A percentile compares a stretch with the other conserved stretches of the same genome.
Evolutionary conservation across 2,797 vertebrate genomes (phyloP).

Genomic region (Amniataba percoides): DNA sequence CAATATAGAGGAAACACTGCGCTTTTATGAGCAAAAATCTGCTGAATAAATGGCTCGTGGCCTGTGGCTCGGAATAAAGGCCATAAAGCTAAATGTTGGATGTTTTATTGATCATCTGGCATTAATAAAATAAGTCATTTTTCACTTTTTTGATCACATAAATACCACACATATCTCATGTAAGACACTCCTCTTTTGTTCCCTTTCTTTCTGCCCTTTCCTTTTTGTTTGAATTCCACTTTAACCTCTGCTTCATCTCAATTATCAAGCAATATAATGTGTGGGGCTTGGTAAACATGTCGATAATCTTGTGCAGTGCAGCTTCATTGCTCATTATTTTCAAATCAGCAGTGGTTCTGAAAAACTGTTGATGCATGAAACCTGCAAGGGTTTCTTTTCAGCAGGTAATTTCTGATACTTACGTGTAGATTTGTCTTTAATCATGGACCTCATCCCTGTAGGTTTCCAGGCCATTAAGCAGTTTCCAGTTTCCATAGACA

Average conservation of each 20-base stretch:
- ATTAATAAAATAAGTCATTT: not conserved
- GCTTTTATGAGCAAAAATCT: conserved; percentile 7
- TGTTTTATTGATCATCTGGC: conserved; percentile 6
- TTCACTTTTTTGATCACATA: not conserved
- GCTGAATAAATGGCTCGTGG: conserved; percentile 10
- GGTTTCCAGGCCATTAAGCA: not conserved
- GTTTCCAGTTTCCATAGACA: conserved; percentile 8
- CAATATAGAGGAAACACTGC: conserved; percentile 26
- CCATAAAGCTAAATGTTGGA: not conserved
- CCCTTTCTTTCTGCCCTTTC: not conserved
- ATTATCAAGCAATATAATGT: not conserved
- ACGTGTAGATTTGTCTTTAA: not conserved
- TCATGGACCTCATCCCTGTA: not conserved
- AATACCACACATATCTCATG: not conserved
- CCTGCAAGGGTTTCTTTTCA: not conserved
- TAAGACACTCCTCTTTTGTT: not conserved
- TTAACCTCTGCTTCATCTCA: not conserved
- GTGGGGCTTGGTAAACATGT: not conserved
- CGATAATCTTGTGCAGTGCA: not conserved
- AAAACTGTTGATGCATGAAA: conserved; percentile 14
- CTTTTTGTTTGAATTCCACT: not conserved
- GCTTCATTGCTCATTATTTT: conserved; percentile 30
- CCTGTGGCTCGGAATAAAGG: not conserved
- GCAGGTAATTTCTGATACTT: not conserved
- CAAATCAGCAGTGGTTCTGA: conserved; percentile 1